Conservation (phyloP, 2,888 invertebrate genomes). For the Seladonia tumulorum region DNA sequence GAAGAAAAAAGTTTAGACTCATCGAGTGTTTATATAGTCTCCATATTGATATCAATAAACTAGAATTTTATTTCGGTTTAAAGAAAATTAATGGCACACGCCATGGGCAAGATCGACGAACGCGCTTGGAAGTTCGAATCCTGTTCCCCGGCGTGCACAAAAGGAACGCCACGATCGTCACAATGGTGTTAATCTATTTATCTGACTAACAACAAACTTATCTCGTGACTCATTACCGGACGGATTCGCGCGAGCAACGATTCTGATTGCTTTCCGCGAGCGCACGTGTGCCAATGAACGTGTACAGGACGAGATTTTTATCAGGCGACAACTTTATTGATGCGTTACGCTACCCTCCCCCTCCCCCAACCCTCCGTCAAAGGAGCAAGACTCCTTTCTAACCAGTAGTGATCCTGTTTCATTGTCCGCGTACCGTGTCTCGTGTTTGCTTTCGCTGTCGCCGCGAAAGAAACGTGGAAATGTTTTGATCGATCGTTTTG, state of each 20-base stretch:
- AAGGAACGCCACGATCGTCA: conserved; percentile 67
- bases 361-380: not conserved
- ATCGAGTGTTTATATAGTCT: no score
- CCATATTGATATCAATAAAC: no score
- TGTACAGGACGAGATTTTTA: conserved; percentile 42
- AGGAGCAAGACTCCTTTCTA: conserved; percentile 6
- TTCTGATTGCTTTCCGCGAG: conserved; percentile 45
- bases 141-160: conserved; percentile 57
- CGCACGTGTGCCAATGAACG: not conserved
- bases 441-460: conserved; percentile 10
- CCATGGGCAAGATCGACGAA: not conserved
- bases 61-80: no score
- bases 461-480: conserved; percentile 23
- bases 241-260: conserved; percentile 53
- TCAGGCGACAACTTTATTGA: conserved; percentile 32
- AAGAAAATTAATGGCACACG: not conserved
- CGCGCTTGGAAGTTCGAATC: conserved; percentile 59
- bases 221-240: conserved; percentile 76
- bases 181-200: conserved; percentile 81
- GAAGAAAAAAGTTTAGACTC: no score
- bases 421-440: not conserved
- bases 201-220: conserved; percentile 80
- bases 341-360: not conserved
- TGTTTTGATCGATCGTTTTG: conserved; percentile 46
- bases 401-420: not conserved